Conservation (phyloP, 2,797 vertebrate genomes). For the Perodicticus potto region DNA sequence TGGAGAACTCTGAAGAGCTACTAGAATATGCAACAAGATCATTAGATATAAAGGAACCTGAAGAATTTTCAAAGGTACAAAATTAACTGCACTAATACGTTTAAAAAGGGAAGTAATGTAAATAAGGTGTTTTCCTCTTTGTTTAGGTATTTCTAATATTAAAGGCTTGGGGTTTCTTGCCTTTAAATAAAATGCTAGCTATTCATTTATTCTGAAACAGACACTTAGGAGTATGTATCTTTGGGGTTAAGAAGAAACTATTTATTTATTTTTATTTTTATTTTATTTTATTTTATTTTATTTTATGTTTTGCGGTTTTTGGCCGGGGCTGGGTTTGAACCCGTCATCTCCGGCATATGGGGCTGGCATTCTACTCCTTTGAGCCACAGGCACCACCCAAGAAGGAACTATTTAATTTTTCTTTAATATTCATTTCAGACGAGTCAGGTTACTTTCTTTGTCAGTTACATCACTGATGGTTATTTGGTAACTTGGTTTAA, state of each 20-base stretch:
- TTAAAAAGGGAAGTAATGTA: constrained; percentile 12
- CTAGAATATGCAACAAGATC: constrained; percentile 91
- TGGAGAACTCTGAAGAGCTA: constrained; percentile 93
- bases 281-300: too few species aligned
- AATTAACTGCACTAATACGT: constrained; percentile 5
- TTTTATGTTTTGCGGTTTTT: too few species aligned
- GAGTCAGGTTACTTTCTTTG: neutral
- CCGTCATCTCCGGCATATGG: too few species aligned
- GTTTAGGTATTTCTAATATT: neutral
- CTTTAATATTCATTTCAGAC: neutral
- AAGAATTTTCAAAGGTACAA: constrained; percentile 92
- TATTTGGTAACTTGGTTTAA: constrained; percentile 53
- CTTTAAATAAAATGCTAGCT: constrained; percentile 50
- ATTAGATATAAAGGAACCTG: constrained; percentile 90
- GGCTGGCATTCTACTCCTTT: too few species aligned
- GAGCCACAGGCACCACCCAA: too few species aligned
- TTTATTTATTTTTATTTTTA: too few species aligned
- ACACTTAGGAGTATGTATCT: neutral
- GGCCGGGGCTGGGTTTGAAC: too few species aligned
- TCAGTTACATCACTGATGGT: neutral
- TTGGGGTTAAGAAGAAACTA: neutral
- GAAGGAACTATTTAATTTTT: constrained; percentile 49
- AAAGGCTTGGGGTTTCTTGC: neutral
- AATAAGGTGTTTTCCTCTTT: neutral
- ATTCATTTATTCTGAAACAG: constrained; percentile 59